Evolutionary conservation across 2,888 invertebrate species (phyloP).

Genomic region (Fissipunctia ypsillon): DNA sequence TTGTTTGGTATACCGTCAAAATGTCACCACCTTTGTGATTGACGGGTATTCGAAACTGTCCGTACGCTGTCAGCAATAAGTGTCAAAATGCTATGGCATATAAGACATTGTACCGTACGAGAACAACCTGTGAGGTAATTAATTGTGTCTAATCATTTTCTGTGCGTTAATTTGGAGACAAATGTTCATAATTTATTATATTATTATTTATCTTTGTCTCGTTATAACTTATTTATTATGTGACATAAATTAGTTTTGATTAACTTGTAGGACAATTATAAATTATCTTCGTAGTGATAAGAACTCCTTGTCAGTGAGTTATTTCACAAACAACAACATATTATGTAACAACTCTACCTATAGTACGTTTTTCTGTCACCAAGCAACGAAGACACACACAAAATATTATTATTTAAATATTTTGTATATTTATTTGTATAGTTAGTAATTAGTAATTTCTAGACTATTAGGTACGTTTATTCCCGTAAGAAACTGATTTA

Average conservation of each 20-base stretch:
- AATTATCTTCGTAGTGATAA: neutral
- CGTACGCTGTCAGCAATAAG: constrained; percentile 41
- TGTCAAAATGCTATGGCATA: constrained; percentile 34
- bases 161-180: constrained; percentile 42
- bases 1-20: constrained; percentile 29
- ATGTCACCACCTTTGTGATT: constrained; percentile 56
- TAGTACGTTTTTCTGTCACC: too few relatives aligned
- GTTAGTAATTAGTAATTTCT: too few relatives aligned
- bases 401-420: too few relatives aligned
- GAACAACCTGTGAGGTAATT: constrained; percentile 58
- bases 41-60: constrained; percentile 40
- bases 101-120: constrained; percentile 4
- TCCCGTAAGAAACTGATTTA: neutral
- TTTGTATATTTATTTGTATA: too few relatives aligned
- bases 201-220: constrained; percentile 42
- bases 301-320: too few relatives aligned
- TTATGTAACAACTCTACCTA: too few relatives aligned
- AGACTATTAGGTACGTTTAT: too few relatives aligned
- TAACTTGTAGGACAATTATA: constrained; percentile 18
- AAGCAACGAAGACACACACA: too few relatives aligned
- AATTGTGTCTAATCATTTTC: constrained; percentile 52
- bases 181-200: constrained; percentile 48
- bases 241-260: constrained; percentile 34
- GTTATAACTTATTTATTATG: constrained; percentile 33
- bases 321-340: too few relatives aligned